Base-by-base conservation (phyloP, 2,888 invertebrate species). In the Stratiomys singularior region DNA sequence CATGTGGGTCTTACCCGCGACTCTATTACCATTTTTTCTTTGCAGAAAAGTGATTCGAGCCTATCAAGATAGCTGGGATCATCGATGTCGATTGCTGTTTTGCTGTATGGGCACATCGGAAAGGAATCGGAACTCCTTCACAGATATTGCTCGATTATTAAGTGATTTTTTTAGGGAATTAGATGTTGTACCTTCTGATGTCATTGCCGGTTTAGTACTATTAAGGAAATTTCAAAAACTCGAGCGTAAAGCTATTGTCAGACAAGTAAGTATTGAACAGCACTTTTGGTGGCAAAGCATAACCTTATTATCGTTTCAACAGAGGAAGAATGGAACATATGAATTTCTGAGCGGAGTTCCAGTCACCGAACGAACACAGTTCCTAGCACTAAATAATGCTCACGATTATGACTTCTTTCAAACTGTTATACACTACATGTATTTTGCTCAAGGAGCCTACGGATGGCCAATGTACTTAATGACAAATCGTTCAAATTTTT, bases 31-130 rank as follows among this genome's bases (percentile, higher is more conserved):
- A 52, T 44, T 79, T 66, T 37, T 80, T 77, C 79, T 81, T 88
- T 89, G 18, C 86, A 95, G 95, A 85, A 95, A 95, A 89, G 95
- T 96, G 9, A 90, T 95, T 83, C 89, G 94, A 81, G 94, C 94
- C 56, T 96, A 96, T 86, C 94, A 95, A 86, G 93, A 95, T 85
- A 94, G 94, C 83, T 96, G 96, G 96, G 93, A 95, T 85, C 92
- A 93, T 84, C 89, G 96, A 81, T 94, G 95, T 85, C 90, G 93
- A 47, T 87, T 95, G 80, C 86, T 96, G 11, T 95, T 95, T 84
- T 96, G 95, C 85, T 96, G 95, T 85, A 93, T 95, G 87, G 89
- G 93, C 76, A 90, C 92, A 78, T 92, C 93, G 37, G 94, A 95
- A 83, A 90, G 93, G 79, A 93, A 88, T 81, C 88, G 94, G 88